Evolutionary conservation across 2,797 vertebrate species (phyloP), one percentile per base, ranked within the genome.

Genomic region (Enoplosus armatus): DNA sequence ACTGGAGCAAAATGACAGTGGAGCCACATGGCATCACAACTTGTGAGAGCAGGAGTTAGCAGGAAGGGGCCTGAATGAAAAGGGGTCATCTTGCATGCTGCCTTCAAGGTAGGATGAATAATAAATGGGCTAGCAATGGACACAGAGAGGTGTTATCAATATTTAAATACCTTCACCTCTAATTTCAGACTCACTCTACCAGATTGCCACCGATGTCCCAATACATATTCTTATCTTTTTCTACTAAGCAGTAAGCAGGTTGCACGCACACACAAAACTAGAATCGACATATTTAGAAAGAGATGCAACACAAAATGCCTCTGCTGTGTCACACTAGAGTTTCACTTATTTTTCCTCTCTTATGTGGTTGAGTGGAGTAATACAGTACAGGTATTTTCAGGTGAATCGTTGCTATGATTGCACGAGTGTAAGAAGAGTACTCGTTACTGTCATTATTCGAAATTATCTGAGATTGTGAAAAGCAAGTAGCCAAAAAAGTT

Each of bases 101-200:
- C 95, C 96, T 97, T 97, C 94, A 94, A 96, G 95, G 95, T 96
- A 95, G 95, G 95, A 97, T 98, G 95, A 97, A 98, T 97, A 96
- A 98, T 97, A 95, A 96, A 98, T 97, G 93, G 94, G 83, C 89
- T 90, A 92, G 95, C 95, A 93, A 94, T 95, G 93, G 95, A 94
- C 95, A 96, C 89, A 94, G 94, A 96, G 96, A 95, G 95, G 93
- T 92, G 94, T 92, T 95, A 98, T 98, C 96, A 98, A 98, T 97
- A 97, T 98, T 97, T 97, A 95, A 97, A 97, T 96, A 95, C 94
- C 94, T 94, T 92, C 89, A 91, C 90, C 93, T 95, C 93, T 97
- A 97, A 98, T 97, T 98, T 96, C 90, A 95, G 95, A 94, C 95
- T 93, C 87, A 59, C 82, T 93, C 85, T 92, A 64, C 22, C 84